Percentiles rank a stretch among this genome's conserved stretches.
These are phyloP conservation scores for Lasius platythorax DNA, from an alignment of 2,888 invertebrate genomes.

Conservation along the genomic window DNA sequence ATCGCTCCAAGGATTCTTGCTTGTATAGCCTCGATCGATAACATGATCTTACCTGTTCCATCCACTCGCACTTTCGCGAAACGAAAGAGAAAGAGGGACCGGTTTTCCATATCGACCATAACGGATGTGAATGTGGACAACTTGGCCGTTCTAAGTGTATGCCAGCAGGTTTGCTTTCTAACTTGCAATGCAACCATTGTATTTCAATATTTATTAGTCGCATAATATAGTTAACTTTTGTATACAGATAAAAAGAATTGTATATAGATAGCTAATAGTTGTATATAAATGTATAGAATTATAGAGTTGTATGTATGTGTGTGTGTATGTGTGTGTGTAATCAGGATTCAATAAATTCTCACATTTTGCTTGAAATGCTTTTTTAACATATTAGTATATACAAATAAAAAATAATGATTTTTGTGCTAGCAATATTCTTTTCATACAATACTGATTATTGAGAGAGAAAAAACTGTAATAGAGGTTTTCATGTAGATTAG, in stretches of 20 bases:
- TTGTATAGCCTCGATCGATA: slow-evolving; percentile 58
- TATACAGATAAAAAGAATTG: background rate
- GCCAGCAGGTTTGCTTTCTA: slow-evolving; percentile 60
- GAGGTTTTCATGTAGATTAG: background rate
- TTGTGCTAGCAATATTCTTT: background rate
- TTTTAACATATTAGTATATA: background rate
- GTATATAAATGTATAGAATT: background rate
- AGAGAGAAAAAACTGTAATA: background rate
- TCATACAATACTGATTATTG: background rate
- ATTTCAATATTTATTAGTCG: background rate
- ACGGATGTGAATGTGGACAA: slow-evolving; percentile 53
- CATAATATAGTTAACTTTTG: background rate
- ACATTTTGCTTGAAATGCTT: background rate
- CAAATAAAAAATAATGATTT: background rate
- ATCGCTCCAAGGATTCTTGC: slow-evolving; percentile 5
- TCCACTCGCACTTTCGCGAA: slow-evolving; percentile 72
- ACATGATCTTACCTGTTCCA: slow-evolving; percentile 60
- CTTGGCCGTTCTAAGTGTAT: slow-evolving; percentile 44
- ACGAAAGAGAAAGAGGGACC: slow-evolving; percentile 71
- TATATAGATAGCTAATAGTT: background rate
- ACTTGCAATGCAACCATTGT: background rate
- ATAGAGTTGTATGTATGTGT: background rate
- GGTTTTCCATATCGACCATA: slow-evolving; percentile 64
- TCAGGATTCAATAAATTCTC: background rate
- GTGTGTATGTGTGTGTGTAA: background rate